Evolutionary conservation across 2,797 vertebrate genomes (phyloP).

Genomic region (Myiotriccus ornatus): DNA sequence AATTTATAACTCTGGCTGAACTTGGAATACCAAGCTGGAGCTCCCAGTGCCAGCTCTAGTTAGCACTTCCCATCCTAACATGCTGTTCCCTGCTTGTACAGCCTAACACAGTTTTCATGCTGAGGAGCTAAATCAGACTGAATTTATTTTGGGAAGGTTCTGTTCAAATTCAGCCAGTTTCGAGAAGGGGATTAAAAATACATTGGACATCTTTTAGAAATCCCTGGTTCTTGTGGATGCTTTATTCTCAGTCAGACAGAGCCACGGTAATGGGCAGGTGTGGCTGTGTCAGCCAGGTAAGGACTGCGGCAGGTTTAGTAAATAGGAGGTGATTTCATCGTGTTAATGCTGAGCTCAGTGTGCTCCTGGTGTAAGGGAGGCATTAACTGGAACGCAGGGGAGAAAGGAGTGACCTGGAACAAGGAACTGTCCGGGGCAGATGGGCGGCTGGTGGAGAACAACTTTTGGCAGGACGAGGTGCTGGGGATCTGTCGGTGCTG

Average conservation of each 20-base stretch:
- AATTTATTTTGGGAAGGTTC: conserved; percentile 1
- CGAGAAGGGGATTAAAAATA: background rate
- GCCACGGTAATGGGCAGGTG: background rate
- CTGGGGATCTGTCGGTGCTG: background rate
- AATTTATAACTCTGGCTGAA: background rate
- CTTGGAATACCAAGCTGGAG: background rate
- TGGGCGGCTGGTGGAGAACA: fast-evolving
- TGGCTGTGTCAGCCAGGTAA: background rate
- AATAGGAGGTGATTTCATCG: background rate
- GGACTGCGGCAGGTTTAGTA: background rate
- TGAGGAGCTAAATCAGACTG: background rate
- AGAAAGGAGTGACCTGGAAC: background rate
- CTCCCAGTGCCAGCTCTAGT: background rate
- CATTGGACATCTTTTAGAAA: background rate
- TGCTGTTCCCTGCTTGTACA: background rate
- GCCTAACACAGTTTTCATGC: background rate
- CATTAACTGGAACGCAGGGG: background rate
- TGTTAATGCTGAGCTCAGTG: fast-evolving
- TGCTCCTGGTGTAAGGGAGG: background rate
- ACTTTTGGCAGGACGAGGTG: background rate
- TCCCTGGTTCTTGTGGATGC: background rate
- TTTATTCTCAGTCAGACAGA: background rate
- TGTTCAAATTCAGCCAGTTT: background rate
- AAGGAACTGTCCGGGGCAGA: background rate
- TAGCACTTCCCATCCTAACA: background rate